These are phyloP conservation scores for Irena cyanogastra DNA, from an alignment of 2,113 vertebrate species.

Conservation along the genomic window DNA sequence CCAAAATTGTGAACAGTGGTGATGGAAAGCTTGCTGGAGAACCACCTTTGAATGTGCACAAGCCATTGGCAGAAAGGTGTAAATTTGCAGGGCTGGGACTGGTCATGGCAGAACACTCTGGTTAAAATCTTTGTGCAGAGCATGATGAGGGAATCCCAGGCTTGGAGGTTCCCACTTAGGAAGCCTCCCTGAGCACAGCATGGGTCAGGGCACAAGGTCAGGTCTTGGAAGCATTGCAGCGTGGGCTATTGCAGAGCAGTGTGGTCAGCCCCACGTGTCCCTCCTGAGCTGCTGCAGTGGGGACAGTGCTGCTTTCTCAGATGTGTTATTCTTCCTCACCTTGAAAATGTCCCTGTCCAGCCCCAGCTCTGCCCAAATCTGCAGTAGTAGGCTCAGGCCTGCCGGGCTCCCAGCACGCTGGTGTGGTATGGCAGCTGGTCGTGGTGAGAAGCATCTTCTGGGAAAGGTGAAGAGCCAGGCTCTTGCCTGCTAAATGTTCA, in stretches of 20 bases:
- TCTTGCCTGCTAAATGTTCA: not conserved
- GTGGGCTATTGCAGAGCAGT: not conserved
- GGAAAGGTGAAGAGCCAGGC: not conserved
- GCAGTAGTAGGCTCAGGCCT: not conserved
- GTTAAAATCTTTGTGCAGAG: not conserved
- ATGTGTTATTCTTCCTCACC: not conserved
- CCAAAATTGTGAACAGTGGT: not conserved
- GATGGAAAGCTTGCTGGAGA: not conserved
- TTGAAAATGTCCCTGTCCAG: not conserved
- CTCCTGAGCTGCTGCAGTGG: not conserved
- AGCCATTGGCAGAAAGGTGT: not conserved
- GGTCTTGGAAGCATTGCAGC: accelerated
- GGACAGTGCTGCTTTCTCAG: not conserved
- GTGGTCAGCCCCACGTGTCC: accelerated
- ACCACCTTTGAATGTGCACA: not conserved
- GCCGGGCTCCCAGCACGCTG: not conserved
- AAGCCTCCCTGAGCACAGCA: not conserved
- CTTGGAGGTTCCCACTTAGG: not conserved
- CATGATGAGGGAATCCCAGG: not conserved
- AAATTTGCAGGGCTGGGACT: not conserved
- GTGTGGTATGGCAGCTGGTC: not conserved
- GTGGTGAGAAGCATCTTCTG: not conserved
- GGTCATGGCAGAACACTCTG: not conserved
- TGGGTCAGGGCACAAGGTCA: not conserved
- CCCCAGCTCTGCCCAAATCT: not conserved